phyloP scores from a whole-genome alignment of 2,797 vertebrate species.

The Crenichthys baileyi region DNA sequence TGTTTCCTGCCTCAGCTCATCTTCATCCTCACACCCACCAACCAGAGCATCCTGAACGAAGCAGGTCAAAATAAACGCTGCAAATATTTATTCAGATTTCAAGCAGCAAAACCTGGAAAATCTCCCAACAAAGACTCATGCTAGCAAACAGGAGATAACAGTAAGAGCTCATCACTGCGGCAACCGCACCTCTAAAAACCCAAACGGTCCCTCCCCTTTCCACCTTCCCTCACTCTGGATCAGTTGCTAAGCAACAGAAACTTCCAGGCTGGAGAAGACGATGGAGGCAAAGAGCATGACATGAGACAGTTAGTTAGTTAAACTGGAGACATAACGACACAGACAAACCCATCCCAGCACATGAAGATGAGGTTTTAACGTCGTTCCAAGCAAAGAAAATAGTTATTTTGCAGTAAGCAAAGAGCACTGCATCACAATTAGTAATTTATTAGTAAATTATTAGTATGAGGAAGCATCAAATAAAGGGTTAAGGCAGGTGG shows the following conservation, averaged over 20 bases:
- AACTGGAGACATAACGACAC: too few relatives aligned
- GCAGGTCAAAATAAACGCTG: neutral
- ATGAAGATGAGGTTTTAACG: too few relatives aligned
- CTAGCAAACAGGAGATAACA: neutral
- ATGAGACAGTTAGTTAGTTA: neutral
- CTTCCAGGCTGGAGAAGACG: constrained; percentile 3
- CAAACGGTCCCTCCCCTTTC: constrained; percentile 6
- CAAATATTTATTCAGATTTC: neutral
- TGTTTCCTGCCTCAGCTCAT: neutral
- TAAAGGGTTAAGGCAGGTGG: neutral
- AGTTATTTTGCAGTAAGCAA: too few relatives aligned
- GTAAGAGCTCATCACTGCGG: neutral
- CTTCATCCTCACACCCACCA: neutral
- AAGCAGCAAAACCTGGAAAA: neutral
- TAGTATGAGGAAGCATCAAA: too few relatives aligned
- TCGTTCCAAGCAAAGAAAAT: too few relatives aligned
- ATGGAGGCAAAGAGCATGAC: neutral
- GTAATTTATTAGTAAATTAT: too few relatives aligned
- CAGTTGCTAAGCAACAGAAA: constrained; percentile 74
- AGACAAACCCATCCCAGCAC: too few relatives aligned
- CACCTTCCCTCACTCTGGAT: constrained; percentile 13
- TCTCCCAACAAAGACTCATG: too few relatives aligned
- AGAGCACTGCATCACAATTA: too few relatives aligned
- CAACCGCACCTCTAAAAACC: constrained; percentile 5
- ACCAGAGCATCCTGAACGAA: neutral